Evolutionary conservation across 1,140 invertebrate genomes (phyloP).

Genomic region (Babylonia areolata): DNA sequence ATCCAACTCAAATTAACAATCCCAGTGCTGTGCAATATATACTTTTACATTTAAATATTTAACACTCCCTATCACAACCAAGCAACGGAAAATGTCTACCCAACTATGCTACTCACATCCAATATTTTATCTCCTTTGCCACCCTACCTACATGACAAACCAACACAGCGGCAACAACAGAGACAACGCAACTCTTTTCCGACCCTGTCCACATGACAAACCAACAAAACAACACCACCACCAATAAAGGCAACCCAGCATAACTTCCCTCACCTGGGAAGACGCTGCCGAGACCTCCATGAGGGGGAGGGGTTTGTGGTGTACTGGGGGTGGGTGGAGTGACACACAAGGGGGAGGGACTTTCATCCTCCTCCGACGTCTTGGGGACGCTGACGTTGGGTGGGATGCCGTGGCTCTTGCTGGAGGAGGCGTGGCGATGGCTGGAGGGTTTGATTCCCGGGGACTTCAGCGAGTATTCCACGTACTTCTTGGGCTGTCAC

Average conservation of each 20-base stretch:
- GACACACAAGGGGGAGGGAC: slow-evolving; percentile 48
- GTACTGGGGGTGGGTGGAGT: slow-evolving; percentile 69
- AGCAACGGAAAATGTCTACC: no score
- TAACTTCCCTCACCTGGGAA: slow-evolving; percentile 73
- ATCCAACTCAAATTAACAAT: no score
- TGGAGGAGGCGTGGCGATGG: slow-evolving; percentile 74
- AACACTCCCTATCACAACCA: no score
- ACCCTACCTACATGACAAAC: background rate
- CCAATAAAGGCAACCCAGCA: no score
- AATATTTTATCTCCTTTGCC: no score
- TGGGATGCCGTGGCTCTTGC: slow-evolving; percentile 71
- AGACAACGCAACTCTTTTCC: no score
- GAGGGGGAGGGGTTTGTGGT: slow-evolving; percentile 63
- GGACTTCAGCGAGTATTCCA: slow-evolving; percentile 89
- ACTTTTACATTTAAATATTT: no score
- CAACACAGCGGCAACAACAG: no score
- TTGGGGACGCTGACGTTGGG: slow-evolving; percentile 66
- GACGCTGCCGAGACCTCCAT: slow-evolving; percentile 73
- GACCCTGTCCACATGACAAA: no score
- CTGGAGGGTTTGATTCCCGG: slow-evolving; percentile 89
- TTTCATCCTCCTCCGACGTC: slow-evolving; percentile 55
- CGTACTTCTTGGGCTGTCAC: slow-evolving; percentile 84
- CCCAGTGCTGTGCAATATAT: no score
- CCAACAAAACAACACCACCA: no score
- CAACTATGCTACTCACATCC: no score